Percentiles rank a stretch among this genome's conserved stretches.
These are phyloP conservation scores for Agrilus biguttatus DNA, from an alignment of 2,888 invertebrate genomes.

Conservation along the genomic window DNA sequence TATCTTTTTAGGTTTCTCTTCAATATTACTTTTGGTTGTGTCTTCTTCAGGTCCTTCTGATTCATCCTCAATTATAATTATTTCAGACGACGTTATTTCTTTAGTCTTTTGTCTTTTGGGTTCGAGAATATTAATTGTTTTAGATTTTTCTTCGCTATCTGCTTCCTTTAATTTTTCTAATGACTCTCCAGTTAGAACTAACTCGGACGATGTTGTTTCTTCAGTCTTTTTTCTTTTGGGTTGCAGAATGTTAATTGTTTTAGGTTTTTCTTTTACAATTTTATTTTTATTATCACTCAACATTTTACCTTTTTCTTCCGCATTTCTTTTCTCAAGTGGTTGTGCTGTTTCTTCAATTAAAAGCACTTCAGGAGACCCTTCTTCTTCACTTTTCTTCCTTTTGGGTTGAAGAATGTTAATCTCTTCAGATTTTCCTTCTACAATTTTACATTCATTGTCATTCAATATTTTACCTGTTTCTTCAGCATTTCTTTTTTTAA, in stretches of 20 bases:
- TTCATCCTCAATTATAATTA: background rate
- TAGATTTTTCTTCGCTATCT: background rate
- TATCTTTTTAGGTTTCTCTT: constrained; percentile 1
- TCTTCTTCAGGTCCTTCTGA: background rate
- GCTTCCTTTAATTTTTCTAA: background rate
- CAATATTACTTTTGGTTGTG: background rate
- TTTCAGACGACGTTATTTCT: background rate
- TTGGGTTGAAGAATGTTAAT: background rate
- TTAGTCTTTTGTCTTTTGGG: background rate
- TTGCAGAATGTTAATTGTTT: background rate
- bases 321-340: background rate
- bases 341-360: too few relatives aligned
- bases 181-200: background rate
- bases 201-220: background rate
- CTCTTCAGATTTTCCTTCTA: too few relatives aligned
- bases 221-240: background rate
- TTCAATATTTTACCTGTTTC: too few relatives aligned
- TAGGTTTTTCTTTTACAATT: background rate
- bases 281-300: background rate
- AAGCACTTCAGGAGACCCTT: too few relatives aligned
- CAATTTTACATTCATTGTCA: too few relatives aligned
- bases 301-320: too few relatives aligned
- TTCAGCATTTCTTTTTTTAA: background rate
- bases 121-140: background rate
- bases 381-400: background rate